Evolutionary conservation across 2,797 vertebrate species (phyloP).

Genomic region (Cirrhinus mrigala): DNA sequence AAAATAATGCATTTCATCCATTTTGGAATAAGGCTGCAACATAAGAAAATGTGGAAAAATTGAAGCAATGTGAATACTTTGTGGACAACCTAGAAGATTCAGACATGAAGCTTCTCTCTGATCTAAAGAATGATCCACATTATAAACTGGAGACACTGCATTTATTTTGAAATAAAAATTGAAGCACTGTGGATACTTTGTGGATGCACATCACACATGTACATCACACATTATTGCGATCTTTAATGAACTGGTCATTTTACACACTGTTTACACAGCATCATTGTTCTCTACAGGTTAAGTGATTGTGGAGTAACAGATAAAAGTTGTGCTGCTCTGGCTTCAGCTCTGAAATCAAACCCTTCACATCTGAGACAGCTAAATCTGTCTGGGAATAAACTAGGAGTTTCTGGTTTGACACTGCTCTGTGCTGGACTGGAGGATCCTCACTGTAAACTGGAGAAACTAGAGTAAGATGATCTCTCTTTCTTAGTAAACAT

Average conservation of each 20-base stretch:
- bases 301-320: too few species aligned
- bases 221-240: neutral
- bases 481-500: neutral
- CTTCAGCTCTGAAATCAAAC: too few species aligned
- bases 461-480: neutral
- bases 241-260: neutral
- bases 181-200: too few species aligned
- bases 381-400: neutral
- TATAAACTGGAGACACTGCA: neutral
- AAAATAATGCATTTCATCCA: too few species aligned
- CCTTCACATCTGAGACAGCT: neutral
- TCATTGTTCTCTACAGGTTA: neutral
- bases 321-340: too few species aligned
- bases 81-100: neutral
- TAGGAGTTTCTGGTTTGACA: too few species aligned
- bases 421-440: too few species aligned
- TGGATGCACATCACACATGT: too few species aligned
- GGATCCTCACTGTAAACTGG: neutral
- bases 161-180: too few species aligned
- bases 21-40: too few species aligned
- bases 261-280: neutral
- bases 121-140: neutral
- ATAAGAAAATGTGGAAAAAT: too few species aligned
- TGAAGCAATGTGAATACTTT: too few species aligned
- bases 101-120: neutral